A percentile compares a stretch with the other conserved stretches of the same genome.
phyloP scores from a whole-genome alignment of 1,140 invertebrate species.

The Frieseomelitta varia region DNA sequence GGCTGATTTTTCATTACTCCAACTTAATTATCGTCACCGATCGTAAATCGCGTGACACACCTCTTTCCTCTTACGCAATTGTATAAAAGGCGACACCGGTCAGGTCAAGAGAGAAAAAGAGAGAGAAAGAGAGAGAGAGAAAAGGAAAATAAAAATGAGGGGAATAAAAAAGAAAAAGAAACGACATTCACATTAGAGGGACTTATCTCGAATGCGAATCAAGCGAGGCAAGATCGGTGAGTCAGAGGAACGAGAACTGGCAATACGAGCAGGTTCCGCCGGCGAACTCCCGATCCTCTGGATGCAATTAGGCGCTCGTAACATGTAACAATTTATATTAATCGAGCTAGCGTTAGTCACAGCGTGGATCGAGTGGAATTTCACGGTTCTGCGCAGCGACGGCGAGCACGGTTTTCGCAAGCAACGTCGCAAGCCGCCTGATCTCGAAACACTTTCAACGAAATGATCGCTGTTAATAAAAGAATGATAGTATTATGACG shows the following conservation, averaged over 20 bases:
- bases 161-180: background rate
- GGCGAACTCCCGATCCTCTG: slow-evolving; percentile 53
- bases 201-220: slow-evolving; percentile 38
- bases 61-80: too few species aligned
- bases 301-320: slow-evolving; percentile 65
- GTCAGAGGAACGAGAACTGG: slow-evolving; percentile 46
- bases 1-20: too few species aligned
- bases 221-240: slow-evolving; percentile 29
- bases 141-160: background rate
- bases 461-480: slow-evolving; percentile 10
- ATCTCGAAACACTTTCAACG: slow-evolving; percentile 60
- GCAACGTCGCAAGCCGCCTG: background rate
- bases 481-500: slow-evolving; percentile 5
- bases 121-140: background rate
- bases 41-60: too few species aligned
- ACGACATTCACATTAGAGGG: background rate
- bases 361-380: slow-evolving; percentile 65
- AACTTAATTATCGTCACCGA: too few species aligned
- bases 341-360: slow-evolving; percentile 62
- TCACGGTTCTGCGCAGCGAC: slow-evolving; percentile 60
- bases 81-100: background rate
- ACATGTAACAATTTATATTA: slow-evolving; percentile 69
- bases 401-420: slow-evolving; percentile 42
- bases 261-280: slow-evolving; percentile 41
- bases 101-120: background rate